These are phyloP conservation scores for Spheniscus mendiculus DNA, from an alignment of 2,113 vertebrate species.

Conservation along the genomic window DNA sequence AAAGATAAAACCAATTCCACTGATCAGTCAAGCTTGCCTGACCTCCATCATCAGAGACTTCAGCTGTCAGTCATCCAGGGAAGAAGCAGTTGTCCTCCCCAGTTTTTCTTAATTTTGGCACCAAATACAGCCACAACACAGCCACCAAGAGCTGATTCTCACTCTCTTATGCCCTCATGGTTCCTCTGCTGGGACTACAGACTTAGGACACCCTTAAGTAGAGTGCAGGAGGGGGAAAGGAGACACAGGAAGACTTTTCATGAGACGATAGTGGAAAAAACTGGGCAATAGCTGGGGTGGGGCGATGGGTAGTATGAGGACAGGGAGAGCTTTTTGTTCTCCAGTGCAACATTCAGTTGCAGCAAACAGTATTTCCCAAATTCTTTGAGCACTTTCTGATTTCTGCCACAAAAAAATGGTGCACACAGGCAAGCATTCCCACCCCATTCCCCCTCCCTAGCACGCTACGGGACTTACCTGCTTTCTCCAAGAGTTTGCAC, in stretches of 20 bases:
- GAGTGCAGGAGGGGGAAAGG: background rate
- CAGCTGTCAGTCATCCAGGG: background rate
- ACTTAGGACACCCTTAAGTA: background rate
- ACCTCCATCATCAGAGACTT: background rate
- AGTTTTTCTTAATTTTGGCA: background rate
- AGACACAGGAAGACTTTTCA: background rate
- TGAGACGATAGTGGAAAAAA: background rate
- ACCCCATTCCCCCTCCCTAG: background rate
- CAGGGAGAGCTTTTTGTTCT: background rate
- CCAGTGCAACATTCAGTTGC: background rate
- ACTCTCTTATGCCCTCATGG: background rate
- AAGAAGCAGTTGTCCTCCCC: background rate
- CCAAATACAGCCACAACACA: background rate
- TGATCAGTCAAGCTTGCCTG: background rate
- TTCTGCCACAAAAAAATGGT: background rate
- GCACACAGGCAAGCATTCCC: background rate
- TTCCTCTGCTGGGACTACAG: background rate
- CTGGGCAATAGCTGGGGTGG: background rate
- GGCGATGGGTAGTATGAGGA: background rate
- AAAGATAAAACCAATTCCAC: background rate
- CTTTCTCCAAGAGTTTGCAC: constrained; percentile 89
- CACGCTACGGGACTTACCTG: constrained; percentile 70
- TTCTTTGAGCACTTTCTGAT: background rate
- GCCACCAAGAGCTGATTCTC: background rate
- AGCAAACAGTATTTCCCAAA: background rate